phyloP scores from a whole-genome alignment of 2,113 vertebrate species.

The Steatornis caripensis region DNA sequence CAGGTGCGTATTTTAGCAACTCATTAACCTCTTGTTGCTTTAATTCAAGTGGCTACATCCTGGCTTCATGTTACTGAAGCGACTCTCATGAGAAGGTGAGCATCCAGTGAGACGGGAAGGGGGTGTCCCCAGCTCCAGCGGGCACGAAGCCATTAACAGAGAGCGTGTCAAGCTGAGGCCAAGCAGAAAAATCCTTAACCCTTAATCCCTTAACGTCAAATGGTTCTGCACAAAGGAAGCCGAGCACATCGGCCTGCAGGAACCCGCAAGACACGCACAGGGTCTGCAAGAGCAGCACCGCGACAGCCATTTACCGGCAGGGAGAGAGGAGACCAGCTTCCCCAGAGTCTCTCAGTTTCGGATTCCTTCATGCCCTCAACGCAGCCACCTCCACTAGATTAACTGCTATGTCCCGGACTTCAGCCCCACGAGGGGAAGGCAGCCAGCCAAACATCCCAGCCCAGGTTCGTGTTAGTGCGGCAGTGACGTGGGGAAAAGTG shows the following conservation, averaged over 20 bases:
- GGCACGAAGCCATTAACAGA: neutral
- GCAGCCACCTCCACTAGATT: neutral
- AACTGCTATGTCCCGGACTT: accelerated
- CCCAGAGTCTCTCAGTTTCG: neutral
- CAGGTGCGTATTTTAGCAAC: slow-evolving; percentile 38
- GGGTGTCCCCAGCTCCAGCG: neutral
- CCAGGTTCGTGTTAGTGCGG: neutral
- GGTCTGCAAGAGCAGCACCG: neutral
- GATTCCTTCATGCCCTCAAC: neutral
- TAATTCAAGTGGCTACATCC: neutral
- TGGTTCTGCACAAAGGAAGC: neutral
- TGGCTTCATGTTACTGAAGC: neutral
- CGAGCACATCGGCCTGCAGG: accelerated
- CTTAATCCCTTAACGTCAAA: neutral
- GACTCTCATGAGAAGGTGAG: neutral
- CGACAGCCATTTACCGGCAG: neutral
- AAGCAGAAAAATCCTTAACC: neutral
- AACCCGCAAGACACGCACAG: accelerated
- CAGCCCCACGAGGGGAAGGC: neutral
- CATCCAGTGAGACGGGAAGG: neutral
- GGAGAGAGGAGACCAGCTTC: neutral
- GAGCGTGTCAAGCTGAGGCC: neutral
- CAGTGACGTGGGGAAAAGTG: accelerated
- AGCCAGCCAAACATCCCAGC: neutral
- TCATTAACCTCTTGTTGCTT: slow-evolving; percentile 20